Base-by-base conservation (phyloP, 2,113 vertebrate genomes). In the Oncorhynchus keta region DNA sequence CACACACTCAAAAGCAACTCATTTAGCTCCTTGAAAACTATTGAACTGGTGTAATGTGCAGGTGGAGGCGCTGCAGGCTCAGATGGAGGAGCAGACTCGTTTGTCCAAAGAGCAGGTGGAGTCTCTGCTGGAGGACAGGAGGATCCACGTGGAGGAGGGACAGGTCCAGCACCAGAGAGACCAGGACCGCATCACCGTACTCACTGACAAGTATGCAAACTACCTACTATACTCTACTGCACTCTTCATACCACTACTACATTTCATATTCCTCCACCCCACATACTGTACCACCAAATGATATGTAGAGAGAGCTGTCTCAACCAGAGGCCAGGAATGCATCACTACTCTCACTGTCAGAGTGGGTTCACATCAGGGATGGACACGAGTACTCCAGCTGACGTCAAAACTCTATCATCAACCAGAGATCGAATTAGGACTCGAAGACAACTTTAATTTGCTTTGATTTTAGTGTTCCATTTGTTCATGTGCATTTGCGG, bases 11-110 rank as follows among this genome's bases (percentile, higher is more conserved):
- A 30, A 66, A 67, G 24, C 26, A 30, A 30, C 12, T 16, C 26
- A 2, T 28, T 55, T 14, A 45, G 39, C 39, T 45, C 39, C 9
- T 45, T 45, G 39, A 45, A 45, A 9, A 45, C 39, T 2, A 7
- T 45, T 55, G 8, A 39, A 62, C 59, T 20, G 4, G 2, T 81
- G 73, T 22, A 45, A 70, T 73, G 35, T 86, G 35, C 85, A 99
- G 98, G 96, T 99, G 82, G 96, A 97, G 88, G 96, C 97, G 0
- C 89, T 99, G 78, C 97, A 98, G 81, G 96, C 96, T 75, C 98
- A 99, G 89, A 88, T 99, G 86, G 96, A 95, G 79, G 97, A 99
- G 79, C 97, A 98, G 87, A 94, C 95, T 14, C 93, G 84, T 2
- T 84, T 98, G 67, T 92, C 95, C 35, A 96, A 95, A 88, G 97